Evolutionary conservation across 2,888 invertebrate species (phyloP).

Genomic region (Conomelus anceps): DNA sequence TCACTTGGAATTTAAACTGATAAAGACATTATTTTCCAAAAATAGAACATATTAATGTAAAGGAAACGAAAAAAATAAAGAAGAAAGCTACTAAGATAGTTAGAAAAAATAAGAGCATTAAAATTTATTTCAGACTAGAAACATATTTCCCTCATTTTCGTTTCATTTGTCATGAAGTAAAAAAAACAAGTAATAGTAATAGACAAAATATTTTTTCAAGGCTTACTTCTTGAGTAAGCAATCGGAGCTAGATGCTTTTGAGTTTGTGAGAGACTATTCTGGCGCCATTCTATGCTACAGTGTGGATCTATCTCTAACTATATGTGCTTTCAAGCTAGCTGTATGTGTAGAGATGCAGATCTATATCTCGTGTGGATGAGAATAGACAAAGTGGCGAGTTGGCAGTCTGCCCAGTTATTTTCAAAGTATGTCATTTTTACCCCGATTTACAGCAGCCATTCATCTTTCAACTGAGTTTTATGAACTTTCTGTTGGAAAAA

Average conservation of each 20-base stretch:
- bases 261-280: neutral
- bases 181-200: neutral
- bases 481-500: neutral
- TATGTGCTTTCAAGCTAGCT: neutral
- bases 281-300: neutral
- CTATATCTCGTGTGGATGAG: neutral
- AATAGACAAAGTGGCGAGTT: neutral
- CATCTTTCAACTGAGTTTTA: neutral
- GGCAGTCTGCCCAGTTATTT: neutral
- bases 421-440: neutral
- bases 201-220: neutral
- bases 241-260: neutral
- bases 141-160: neutral
- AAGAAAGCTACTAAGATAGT: too few relatives aligned
- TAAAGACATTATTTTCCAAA: too few relatives aligned
- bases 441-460: neutral
- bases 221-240: neutral
- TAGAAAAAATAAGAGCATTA: neutral
- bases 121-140: neutral
- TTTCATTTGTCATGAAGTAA: neutral
- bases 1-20: too few relatives aligned
- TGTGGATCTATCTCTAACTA: neutral
- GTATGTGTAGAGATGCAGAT: neutral
- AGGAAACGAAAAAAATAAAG: too few relatives aligned
- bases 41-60: too few relatives aligned